These are phyloP conservation scores for Oreochromis grahami DNA, from an alignment of 2,797 vertebrate genomes.

Conservation along the genomic window DNA sequence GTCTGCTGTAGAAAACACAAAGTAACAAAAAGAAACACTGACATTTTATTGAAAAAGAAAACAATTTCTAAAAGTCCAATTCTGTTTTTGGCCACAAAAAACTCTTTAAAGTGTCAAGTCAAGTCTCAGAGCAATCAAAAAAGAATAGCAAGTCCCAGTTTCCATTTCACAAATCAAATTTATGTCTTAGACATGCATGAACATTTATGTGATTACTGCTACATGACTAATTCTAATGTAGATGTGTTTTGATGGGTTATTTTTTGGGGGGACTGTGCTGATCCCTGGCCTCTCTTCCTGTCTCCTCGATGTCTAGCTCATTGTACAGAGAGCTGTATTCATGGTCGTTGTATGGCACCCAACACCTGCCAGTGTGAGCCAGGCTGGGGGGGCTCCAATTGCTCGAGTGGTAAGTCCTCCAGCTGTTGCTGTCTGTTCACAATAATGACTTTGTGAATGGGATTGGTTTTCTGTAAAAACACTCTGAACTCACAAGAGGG, in stretches of 20 bases:
- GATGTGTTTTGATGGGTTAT: not conserved
- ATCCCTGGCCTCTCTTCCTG: not conserved
- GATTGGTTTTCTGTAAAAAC: slow-evolving; percentile 33
- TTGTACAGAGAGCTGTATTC: slow-evolving; percentile 92
- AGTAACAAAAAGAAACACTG: not conserved
- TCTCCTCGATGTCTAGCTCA: slow-evolving; percentile 79
- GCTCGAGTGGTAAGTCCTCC: slow-evolving; percentile 95
- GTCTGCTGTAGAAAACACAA: not conserved
- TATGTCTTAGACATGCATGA: not conserved
- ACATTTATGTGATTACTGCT: not conserved
- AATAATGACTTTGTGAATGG: slow-evolving; percentile 14
- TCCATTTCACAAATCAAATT: not conserved
- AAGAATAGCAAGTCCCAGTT: not conserved
- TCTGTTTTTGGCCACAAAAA: not conserved
- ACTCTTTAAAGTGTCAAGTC: not conserved
- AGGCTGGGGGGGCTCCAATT: slow-evolving; percentile 95
- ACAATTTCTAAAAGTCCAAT: not conserved
- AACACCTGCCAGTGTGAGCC: slow-evolving; percentile 99
- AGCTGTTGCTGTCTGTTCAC: slow-evolving; percentile 69
- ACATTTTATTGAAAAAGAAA: not conserved
- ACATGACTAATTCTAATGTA: not conserved
- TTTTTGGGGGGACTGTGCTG: not conserved
- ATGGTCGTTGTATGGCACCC: slow-evolving; percentile 92
- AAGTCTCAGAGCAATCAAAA: not conserved
- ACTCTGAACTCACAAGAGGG: slow-evolving; percentile 13